These are phyloP conservation scores for Coluber constrictor DNA, from an alignment of 2,797 vertebrate genomes.

Conservation along the genomic window DNA sequence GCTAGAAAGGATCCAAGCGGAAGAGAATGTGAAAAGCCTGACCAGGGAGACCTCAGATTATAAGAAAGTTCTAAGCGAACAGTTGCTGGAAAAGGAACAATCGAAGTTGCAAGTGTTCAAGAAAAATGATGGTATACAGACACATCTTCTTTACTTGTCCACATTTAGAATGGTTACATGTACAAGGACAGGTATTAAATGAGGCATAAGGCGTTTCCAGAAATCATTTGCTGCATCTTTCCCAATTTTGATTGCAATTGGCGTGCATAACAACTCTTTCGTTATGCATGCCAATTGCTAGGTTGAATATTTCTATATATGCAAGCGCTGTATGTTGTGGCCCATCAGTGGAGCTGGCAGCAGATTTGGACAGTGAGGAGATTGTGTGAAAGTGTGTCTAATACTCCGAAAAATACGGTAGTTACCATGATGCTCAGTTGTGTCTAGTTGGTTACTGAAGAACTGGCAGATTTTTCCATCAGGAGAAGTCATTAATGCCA, in stretches of 20 bases:
- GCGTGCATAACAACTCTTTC: neutral
- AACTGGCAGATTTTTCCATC: neutral
- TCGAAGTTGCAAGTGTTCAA: slow-evolving; percentile 70
- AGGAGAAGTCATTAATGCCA: neutral
- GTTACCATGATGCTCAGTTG: neutral
- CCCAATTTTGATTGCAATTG: neutral
- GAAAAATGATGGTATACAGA: slow-evolving; percentile 80
- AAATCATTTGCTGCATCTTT: neutral
- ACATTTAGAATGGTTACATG: neutral
- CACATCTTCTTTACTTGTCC: neutral
- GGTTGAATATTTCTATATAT: neutral
- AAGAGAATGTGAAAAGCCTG: slow-evolving; percentile 74
- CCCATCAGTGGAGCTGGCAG: too few relatives aligned
- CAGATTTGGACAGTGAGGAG: too few relatives aligned
- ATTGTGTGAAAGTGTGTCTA: too few relatives aligned
- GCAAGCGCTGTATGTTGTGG: neutral
- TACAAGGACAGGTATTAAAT: neutral
- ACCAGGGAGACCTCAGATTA: slow-evolving; percentile 71
- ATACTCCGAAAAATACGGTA: too few relatives aligned
- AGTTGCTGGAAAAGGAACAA: slow-evolving; percentile 61
- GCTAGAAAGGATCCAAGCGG: slow-evolving; percentile 77
- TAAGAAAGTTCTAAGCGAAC: slow-evolving; percentile 67
- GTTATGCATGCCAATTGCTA: neutral
- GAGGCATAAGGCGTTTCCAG: neutral
- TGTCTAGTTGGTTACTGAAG: neutral